Base-by-base conservation (phyloP, 2,888 invertebrate species). In the Drosophila villosipedis region DNA sequence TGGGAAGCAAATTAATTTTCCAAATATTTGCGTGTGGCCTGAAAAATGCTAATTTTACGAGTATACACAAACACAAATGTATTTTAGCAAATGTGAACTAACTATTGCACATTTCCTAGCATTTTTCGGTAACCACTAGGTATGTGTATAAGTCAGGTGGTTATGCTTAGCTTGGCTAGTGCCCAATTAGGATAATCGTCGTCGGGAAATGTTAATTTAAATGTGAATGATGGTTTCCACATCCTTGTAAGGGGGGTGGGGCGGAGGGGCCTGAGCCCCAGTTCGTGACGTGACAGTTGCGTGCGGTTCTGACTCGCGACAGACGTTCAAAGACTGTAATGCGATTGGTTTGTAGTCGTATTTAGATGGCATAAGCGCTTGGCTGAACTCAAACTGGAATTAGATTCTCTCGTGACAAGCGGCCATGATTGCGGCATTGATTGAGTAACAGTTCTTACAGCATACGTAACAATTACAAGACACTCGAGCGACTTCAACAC, bases 151-250 rank as follows among this genome's bases (percentile, higher is more conserved):
- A 54, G 70, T 64, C 37, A 52, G 58, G 25, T 63, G 70, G 53
- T 55, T 50, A 35, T 58, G 47, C 65, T 61, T 47, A 69, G 67
- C 63, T 54, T 35, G 81, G 72, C 83, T 73, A 57, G 76, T 80
- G 80, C 75, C 65, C 80, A 84, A 86, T 89, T 86, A 86, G 86
- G 82, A 87, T 91, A 90, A 90, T 90, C 91, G 85, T 76, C 77
- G 75, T 72, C 71, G 90, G 91, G 91, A 91, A 91, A 91, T 91
- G 91, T 91, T 90, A 91, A 91, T 91, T 90, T 90, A 91, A 91
- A 91, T 89, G 82, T 90, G 88, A 91, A 82, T 85, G 90, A 91
- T 77, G 80, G 74, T 52, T 80, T 65, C 64, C 82, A 70, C n/a
- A 28, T 28, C 57, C 57, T 62, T 64, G 64, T 69, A 37, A 64